Evolutionary conservation across 1,140 invertebrate species (phyloP), one percentile per base, ranked within the genome.

Genomic region (Nebria ingens): DNA sequence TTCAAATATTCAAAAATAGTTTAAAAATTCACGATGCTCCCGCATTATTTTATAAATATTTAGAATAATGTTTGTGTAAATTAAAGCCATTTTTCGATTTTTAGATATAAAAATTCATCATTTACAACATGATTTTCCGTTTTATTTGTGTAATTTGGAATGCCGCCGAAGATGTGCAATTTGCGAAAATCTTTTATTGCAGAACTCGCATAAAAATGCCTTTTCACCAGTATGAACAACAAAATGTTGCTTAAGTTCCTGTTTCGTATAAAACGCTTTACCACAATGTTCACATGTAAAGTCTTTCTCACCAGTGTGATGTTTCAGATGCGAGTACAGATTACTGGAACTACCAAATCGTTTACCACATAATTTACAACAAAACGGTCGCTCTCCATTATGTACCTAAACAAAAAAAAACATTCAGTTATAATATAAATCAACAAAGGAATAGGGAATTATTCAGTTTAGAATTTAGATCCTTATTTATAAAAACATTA

Each of bases 221-320:
- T 65, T 66, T 54, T 68, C 64, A 2, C 63, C 63, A 2, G 66
- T 64, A 40, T 68, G 66, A 2, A 63, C 59, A 9, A 59, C 58
- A 12, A 59, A 25, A 56, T 67, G 65, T 45, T 63, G 64, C 51
- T 61, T 64, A 53, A 67, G 53, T 15, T 71, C 64, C 12, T 69
- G 63, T 12, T 68, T 66, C 29, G 64, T 74, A 52, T 65, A 59
- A 61, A 75, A 77, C 9, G 58, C 55, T 58, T 71, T 71, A 51
- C 61, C 55, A 61, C 75, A 76, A 23, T 66, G 67, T 51, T 65
- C 64, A 60, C 83, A 85, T 59, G 75, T 76, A 64, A 76, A 80
- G 2, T 83, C 81, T 56, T 80, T 79, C 64, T 85, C 83, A 15
- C 83, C 83, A 2, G 81, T 82, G 68, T 87, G 84, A 54, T 75